Conservation (phyloP, 2,113 vertebrate species). For the Origma solitaria region DNA sequence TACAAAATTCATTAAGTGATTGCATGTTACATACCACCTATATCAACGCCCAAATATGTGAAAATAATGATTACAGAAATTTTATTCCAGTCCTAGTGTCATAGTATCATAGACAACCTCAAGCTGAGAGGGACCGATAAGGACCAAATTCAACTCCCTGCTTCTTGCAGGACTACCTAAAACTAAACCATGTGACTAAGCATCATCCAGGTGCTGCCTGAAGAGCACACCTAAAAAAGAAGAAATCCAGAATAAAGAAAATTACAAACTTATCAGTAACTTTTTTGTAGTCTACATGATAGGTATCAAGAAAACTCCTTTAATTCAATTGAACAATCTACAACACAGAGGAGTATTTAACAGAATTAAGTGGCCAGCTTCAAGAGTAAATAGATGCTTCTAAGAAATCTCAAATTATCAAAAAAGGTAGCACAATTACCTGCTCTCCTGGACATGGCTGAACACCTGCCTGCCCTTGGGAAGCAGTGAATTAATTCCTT, state of each 20-base stretch:
- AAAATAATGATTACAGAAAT: not conserved
- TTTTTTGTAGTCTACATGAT: not conserved
- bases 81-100: not conserved
- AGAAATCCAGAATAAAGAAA: not conserved
- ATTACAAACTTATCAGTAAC: not conserved
- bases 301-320: not conserved
- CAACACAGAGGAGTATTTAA: not conserved
- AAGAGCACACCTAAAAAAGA: not conserved
- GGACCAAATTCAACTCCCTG: not conserved
- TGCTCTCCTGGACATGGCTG: not conserved
- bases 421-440: not conserved
- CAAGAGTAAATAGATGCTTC: not conserved
- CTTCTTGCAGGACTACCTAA: not conserved
- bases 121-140: not conserved
- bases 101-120: not conserved
- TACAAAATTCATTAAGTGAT: not conserved
- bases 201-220: not conserved
- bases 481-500: not conserved
- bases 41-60: not conserved
- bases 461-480: not conserved
- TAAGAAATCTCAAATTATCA: not conserved
- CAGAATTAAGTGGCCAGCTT: not conserved
- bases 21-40: not conserved
- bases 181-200: not conserved
- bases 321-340: not conserved